These are phyloP conservation scores for Falcaria lacertinaria DNA, from an alignment of 2,888 invertebrate species.

Conservation along the genomic window DNA sequence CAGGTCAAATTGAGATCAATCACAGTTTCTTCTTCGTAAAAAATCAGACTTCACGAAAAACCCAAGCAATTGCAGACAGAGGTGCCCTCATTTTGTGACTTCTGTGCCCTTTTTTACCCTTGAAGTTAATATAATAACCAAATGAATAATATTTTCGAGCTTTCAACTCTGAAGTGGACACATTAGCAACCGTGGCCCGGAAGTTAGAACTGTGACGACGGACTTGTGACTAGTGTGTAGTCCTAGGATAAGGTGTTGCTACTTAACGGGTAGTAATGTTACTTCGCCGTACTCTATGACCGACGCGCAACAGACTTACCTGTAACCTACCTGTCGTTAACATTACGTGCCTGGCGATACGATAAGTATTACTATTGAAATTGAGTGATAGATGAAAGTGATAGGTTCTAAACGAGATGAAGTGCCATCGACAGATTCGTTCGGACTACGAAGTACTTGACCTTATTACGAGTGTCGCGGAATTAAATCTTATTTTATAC, in stretches of 20 bases:
- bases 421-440: constrained; percentile 28
- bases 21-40: too few relatives aligned
- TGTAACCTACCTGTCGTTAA: too few relatives aligned
- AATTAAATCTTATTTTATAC: constrained; percentile 5
- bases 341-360: constrained; percentile 39
- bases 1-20: too few relatives aligned
- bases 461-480: neutral
- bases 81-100: too few relatives aligned
- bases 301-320: too few relatives aligned
- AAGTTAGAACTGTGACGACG: constrained; percentile 73
- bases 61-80: too few relatives aligned
- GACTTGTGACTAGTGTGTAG: constrained; percentile 70
- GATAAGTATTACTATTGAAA: constrained; percentile 24
- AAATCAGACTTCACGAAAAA: too few relatives aligned
- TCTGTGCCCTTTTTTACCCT: too few relatives aligned
- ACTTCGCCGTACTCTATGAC: too few relatives aligned
- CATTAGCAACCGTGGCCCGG: neutral
- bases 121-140: too few relatives aligned
- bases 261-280: constrained; percentile 62
- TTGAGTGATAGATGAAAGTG: constrained; percentile 23
- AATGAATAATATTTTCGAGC: too few relatives aligned
- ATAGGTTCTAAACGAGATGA: constrained; percentile 17
- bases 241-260: constrained; percentile 63
- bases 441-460: constrained; percentile 3
- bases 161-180: too few relatives aligned